Conservation (phyloP, 2,888 invertebrate species). For the Netelia melanura region DNA sequence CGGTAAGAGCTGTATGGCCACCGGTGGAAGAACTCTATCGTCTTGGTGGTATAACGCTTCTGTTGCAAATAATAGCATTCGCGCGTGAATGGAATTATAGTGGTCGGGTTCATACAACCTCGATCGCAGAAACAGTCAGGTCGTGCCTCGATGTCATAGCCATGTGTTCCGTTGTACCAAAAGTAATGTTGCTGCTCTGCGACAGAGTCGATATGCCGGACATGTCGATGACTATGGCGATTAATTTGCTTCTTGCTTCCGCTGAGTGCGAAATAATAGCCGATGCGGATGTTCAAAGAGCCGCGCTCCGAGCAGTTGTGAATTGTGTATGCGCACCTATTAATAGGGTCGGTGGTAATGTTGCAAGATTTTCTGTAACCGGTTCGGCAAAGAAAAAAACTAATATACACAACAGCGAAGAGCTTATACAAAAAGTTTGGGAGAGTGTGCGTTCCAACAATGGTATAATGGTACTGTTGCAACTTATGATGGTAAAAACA, state of each 20-base stretch:
- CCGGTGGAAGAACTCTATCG: conserved; percentile 95
- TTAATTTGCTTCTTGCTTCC: conserved; percentile 86
- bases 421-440: conserved; percentile 97
- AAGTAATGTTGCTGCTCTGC: conserved; percentile 90
- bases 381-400: conserved; percentile 88
- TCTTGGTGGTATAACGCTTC: conserved; percentile 92
- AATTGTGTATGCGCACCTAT: conserved; percentile 98
- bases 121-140: conserved; percentile 92
- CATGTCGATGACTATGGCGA: conserved; percentile 89
- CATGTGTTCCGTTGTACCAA: conserved; percentile 95
- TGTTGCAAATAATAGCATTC: conserved; percentile 94
- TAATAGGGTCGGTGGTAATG: conserved; percentile 86
- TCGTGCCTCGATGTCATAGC: conserved; percentile 95
- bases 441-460: conserved; percentile 97
- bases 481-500: conserved; percentile 95
- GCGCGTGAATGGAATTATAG: conserved; percentile 97
- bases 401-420: conserved; percentile 90
- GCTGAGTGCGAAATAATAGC: conserved; percentile 96
- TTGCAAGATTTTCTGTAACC: conserved; percentile 85
- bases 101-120: conserved; percentile 87
- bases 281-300: conserved; percentile 96
- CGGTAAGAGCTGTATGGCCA: conserved; percentile 92
- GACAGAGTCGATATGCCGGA: conserved; percentile 92
- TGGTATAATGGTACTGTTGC: conserved; percentile 97
- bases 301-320: conserved; percentile 95